Conservation (phyloP, 2,888 invertebrate genomes). For the Parapristionchus giblindavisi region DNA sequence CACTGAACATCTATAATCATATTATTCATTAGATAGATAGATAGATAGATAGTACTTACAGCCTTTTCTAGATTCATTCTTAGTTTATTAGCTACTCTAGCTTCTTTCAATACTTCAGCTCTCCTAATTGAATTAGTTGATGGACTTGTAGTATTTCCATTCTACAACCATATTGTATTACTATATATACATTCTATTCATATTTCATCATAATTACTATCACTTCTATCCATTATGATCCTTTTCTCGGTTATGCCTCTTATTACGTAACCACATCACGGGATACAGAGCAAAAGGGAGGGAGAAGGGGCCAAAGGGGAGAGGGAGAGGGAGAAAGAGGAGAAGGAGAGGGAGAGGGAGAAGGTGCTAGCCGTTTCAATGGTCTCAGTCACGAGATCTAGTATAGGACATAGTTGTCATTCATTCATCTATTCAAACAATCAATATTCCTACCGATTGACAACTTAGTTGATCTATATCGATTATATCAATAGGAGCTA, state of each 20-base stretch:
- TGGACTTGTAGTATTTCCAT: not conserved
- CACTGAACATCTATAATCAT: constrained; percentile 12
- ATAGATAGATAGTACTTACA: not conserved
- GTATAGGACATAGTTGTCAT: not conserved
- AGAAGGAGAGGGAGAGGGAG: too few species aligned
- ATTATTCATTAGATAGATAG: not conserved
- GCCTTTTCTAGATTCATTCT: constrained; percentile 25
- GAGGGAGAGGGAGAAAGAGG: too few species aligned
- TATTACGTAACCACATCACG: too few species aligned
- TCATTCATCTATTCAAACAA: not conserved
- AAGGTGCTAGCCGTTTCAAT: too few species aligned
- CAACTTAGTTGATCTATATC: constrained; percentile 9
- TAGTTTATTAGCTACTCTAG: constrained; percentile 13
- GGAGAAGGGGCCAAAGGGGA: too few species aligned
- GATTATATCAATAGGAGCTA: constrained; percentile 11
- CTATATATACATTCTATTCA: too few species aligned
- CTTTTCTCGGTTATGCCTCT: too few species aligned
- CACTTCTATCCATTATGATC: too few species aligned
- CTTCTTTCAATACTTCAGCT: constrained; percentile 23
- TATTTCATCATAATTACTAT: too few species aligned
- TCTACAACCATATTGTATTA: too few species aligned
- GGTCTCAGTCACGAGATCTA: not conserved
- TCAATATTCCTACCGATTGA: not conserved
- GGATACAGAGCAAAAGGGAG: too few species aligned
- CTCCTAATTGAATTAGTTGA: not conserved